Evolutionary conservation across 2,888 invertebrate genomes (phyloP).

Genomic region (Hymenopus coronatus): DNA sequence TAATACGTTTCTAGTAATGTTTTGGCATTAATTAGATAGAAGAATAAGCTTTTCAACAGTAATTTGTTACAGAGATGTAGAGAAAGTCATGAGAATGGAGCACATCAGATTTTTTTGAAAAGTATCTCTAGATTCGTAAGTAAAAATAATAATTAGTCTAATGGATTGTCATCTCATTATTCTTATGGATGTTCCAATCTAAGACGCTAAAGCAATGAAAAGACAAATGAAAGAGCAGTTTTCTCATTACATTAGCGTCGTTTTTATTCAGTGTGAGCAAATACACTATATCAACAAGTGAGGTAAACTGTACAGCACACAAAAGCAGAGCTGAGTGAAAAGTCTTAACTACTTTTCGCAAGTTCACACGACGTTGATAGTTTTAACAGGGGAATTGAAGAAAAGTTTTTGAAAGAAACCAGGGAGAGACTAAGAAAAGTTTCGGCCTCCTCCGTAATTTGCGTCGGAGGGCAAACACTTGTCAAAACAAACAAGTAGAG

Average conservation of each 20-base stretch:
- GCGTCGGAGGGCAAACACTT: background rate
- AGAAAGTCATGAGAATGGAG: too few species aligned
- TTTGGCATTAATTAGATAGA: too few species aligned
- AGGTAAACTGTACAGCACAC: too few species aligned
- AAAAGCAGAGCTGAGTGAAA: background rate
- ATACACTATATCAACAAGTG: background rate
- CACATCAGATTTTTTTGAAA: too few species aligned
- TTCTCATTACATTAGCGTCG: too few species aligned
- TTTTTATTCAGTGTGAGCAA: background rate
- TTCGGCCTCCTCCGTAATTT: background rate
- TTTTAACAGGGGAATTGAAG: background rate
- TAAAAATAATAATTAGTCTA: too few species aligned
- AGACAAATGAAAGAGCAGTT: background rate
- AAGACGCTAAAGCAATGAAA: background rate
- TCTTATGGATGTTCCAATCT: too few species aligned
- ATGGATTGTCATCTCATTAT: too few species aligned
- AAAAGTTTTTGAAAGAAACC: background rate
- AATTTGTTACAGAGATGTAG: too few species aligned
- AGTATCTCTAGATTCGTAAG: too few species aligned
- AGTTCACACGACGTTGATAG: background rate
- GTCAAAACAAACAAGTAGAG: background rate
- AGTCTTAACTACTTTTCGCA: background rate
- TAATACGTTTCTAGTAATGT: too few species aligned
- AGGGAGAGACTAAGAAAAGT: background rate
- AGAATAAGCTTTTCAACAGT: too few species aligned